Evolutionary conservation across 1,140 invertebrate genomes (phyloP), one percentile per base, ranked within the genome.

Genomic region (Hyles vespertilio): DNA sequence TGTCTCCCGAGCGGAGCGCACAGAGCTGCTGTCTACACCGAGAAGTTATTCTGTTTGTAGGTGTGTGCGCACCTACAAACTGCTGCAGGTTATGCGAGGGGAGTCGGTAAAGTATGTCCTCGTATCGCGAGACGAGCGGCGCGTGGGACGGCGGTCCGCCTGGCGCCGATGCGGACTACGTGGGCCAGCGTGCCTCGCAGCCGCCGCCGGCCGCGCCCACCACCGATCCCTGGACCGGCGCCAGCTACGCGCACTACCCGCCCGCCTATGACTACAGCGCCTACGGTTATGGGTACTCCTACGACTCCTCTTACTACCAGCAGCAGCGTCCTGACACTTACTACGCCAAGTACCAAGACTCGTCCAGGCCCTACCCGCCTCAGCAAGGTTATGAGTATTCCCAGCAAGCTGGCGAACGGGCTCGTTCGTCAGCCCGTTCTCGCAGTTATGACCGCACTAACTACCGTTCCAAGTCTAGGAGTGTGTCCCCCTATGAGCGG

Each of bases 21-120:
- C 79, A 82, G 83, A 87, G 69, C 81, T 84, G 84, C 77, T 87
- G 75, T 84, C 86, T 90, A 90, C 89, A 90, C 87, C 89, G 72
- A 83, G 86, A 90, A 90, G 89, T 90, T 89, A 63, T 90, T 89
- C 86, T 90, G 83, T 88, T 89, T 89, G 87, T 90, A 90, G 89
- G 89, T 89, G 89, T 89, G 82, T 82, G 82, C 87, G 82, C 86
- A 89, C 87, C 89, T 89, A 89, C 86, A 89, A 83, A 88, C 86
- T 84, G 85, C 85, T 72, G 76, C 87, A 89, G 87, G 87, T 88
- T 89, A 87, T 84, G 86, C 82, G 82, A 84, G 77, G 79, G 78
- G 75, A 75, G 76, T 80, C 64, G 63, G 74, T 65, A 79, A 79
- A 86, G 73, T 83, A 89, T 89, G 87, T 85, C 87, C 73, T 83